Conservation (phyloP, 1,140 invertebrate genomes). For the Cataglyphis hispanica region DNA sequence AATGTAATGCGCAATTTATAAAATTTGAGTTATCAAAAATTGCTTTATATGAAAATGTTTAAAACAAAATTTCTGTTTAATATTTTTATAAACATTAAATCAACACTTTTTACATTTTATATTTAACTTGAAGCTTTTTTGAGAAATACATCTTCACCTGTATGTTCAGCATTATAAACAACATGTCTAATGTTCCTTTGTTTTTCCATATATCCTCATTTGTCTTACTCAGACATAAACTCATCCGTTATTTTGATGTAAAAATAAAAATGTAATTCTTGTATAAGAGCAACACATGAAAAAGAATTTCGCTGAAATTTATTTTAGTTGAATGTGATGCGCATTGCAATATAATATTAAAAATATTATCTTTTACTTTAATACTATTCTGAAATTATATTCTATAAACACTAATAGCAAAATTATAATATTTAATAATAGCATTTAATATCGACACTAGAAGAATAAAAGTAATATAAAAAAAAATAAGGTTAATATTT, state of each 20-base stretch:
- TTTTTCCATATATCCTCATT: slow-evolving; percentile 32
- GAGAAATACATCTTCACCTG: not conserved
- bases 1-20: not conserved
- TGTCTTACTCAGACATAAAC: slow-evolving; percentile 37
- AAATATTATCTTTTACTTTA: slow-evolving; percentile 28
- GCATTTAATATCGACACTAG: not conserved
- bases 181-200: not conserved
- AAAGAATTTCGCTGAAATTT: slow-evolving; percentile 34
- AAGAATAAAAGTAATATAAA: not conserved
- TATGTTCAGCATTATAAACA: slow-evolving; percentile 27
- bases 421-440: not conserved
- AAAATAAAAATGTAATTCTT: slow-evolving; percentile 46
- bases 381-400: slow-evolving; percentile 11
- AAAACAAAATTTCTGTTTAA: not conserved
- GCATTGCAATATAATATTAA: not conserved
- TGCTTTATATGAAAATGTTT: not conserved
- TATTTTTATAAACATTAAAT: not conserved
- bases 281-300: slow-evolving; percentile 9
- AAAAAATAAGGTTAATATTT: slow-evolving; percentile 5
- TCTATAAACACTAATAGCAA: not conserved
- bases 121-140: not conserved
- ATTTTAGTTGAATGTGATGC: slow-evolving; percentile 11
- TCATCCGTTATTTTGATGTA: slow-evolving; percentile 43
- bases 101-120: not conserved
- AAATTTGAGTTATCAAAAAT: not conserved